Evolutionary conservation across 2,888 invertebrate species (phyloP).

Genomic region (Phymatocera aterrima): DNA sequence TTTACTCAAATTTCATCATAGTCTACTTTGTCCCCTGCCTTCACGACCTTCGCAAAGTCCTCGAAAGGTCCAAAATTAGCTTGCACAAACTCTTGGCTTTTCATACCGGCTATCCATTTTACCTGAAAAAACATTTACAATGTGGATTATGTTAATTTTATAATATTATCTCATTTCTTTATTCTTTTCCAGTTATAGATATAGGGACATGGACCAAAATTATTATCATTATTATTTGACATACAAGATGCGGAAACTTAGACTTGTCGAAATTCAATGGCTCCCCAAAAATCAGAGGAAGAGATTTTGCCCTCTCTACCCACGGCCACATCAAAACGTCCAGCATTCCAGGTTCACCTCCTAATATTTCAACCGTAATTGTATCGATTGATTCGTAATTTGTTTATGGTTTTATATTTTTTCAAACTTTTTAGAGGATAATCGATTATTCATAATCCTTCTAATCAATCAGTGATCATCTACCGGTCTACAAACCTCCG

Average conservation of each 20-base stretch:
- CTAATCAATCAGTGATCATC: not conserved
- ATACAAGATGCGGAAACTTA: conserved; percentile 63
- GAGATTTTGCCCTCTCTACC: conserved; percentile 69
- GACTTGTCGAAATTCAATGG: conserved; percentile 59
- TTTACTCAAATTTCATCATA: conserved; percentile 59
- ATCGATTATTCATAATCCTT: not conserved
- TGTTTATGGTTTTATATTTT: conserved; percentile 20
- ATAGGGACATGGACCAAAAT: not conserved
- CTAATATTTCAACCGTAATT: conserved; percentile 55
- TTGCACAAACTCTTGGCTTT: conserved; percentile 59
- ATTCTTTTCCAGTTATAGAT: not conserved
- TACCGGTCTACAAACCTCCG: conserved; percentile 63
- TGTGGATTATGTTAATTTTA: not conserved
- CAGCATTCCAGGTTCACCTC: conserved; percentile 68
- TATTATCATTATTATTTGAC: conserved; percentile 47
- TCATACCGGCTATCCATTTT: conserved; percentile 70
- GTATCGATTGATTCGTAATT: not conserved
- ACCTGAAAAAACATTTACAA: conserved; percentile 61
- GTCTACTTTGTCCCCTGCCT: conserved; percentile 54
- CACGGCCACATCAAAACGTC: conserved; percentile 75
- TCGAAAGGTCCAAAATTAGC: conserved; percentile 59
- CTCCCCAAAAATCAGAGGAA: conserved; percentile 62
- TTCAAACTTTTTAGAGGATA: not conserved
- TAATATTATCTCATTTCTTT: not conserved
- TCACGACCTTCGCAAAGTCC: conserved; percentile 59